Evolutionary conservation across 2,888 invertebrate genomes (phyloP).

Genomic region (Athalia rosae): DNA sequence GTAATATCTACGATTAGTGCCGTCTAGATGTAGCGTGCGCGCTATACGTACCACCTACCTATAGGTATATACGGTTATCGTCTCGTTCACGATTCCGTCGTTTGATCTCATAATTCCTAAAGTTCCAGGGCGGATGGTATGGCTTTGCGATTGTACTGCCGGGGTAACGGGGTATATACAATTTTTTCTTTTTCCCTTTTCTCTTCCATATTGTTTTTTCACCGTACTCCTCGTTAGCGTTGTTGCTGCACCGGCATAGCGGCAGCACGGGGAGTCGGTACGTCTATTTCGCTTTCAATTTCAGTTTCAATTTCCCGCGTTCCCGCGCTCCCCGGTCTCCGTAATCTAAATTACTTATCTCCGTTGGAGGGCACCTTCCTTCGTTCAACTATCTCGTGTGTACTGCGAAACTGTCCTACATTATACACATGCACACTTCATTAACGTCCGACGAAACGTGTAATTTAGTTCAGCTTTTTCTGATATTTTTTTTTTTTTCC

Average conservation of each 20-base stretch:
- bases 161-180: background rate
- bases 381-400: background rate
- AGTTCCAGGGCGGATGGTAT: background rate
- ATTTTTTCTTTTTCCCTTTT: background rate
- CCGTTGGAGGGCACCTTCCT: constrained; percentile 22
- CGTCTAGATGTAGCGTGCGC: no score
- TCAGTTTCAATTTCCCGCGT: constrained; percentile 43
- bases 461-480: background rate
- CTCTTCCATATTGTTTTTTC: background rate
- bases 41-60: no score
- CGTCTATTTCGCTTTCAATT: constrained; percentile 42
- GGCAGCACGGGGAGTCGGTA: background rate
- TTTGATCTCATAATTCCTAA: background rate
- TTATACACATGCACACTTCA: constrained; percentile 11
- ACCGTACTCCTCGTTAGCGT: constrained; percentile 28
- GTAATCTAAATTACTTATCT: constrained; percentile 41
- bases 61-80: no score
- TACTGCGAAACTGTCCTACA: background rate
- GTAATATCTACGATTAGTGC: background rate
- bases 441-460: constrained; percentile 13
- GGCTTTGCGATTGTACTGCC: constrained; percentile 20
- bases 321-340: background rate
- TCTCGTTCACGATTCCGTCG: background rate
- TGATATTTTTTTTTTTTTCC: constrained; percentile 1
- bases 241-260: constrained; percentile 16